Evolutionary conservation across 2,113 vertebrate genomes (phyloP), one percentile per base, ranked within the genome.

Genomic region (Eulemur macaco): DNA sequence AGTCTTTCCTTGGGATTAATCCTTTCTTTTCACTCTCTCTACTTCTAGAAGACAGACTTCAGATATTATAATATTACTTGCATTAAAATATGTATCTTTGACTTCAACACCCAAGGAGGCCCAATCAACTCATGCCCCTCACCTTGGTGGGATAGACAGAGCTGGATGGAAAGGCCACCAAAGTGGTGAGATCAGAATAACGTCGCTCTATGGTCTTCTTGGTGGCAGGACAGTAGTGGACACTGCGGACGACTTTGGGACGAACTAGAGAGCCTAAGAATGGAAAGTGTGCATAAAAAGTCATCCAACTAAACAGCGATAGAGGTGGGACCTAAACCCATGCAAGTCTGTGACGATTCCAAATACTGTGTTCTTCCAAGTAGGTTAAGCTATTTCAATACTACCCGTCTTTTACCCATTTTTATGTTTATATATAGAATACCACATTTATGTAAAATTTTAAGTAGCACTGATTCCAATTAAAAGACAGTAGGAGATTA

Each of bases 131-230:
- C 37, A 76, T 0, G 7, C 9, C 31, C 37, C 73, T 98, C 96
- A 99, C 99, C 99, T 99, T 99, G 0, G 99, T 99, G n/a, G 99
- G 99, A 96, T 99, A 99, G 83, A 99, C 94, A 27, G 99, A 98
- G 15, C 98, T 99, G 73, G 99, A 99, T 0, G 99, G 99, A 96
- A 99, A 99, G 25, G 99, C 99, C 37, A 99, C 99, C 86, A 99
- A 97, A 0, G 99, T 99, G 14, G 99, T 99, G 98, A 99, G 97
- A 96, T 99, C 99, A 0, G 99, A 99, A 94, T 99, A 99, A 52
- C 99, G 99, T 29, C 99, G 99, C 93, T 99, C 99, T 93, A 99
- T 99, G 0, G 99, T 99, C 97, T 99, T 99, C 98, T 99, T 99
- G 77, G 99, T 99, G 50, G 99, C 99, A 0, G 99, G 99, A 86